These are phyloP conservation scores for Lasioglossum villosulum DNA, from an alignment of 2,888 invertebrate genomes.

Conservation along the genomic window DNA sequence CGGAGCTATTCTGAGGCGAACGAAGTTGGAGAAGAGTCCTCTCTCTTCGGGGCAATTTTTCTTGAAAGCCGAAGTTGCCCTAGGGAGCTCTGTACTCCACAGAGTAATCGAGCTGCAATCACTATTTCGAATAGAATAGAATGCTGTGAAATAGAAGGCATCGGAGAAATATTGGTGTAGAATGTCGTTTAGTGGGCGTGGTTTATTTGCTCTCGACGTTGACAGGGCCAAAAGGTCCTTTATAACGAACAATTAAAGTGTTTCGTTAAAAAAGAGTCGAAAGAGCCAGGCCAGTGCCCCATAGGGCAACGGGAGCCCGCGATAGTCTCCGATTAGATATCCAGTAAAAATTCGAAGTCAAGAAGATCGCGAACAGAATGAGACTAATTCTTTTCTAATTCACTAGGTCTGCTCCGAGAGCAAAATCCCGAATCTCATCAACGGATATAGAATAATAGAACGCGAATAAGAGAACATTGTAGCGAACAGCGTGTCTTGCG, in stretches of 20 bases:
- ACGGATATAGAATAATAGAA: too few relatives aligned
- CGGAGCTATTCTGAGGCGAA: neutral
- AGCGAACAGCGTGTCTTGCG: neutral
- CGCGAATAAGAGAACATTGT: too few relatives aligned
- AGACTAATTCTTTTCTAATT: neutral
- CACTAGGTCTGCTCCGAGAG: neutral
- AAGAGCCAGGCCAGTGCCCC: neutral
- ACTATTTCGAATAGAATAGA: too few relatives aligned
- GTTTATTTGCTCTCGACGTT: neutral
- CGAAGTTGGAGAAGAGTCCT: neutral
- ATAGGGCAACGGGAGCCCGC: neutral
- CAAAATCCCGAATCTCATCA: neutral
- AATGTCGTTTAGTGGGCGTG: neutral
- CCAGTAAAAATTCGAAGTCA: neutral
- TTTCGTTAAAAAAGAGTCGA: too few relatives aligned
- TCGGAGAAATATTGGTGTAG: too few relatives aligned
- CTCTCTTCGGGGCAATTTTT: neutral
- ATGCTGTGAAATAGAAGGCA: too few relatives aligned
- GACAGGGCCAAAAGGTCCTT: neutral
- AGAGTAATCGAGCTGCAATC: too few relatives aligned
- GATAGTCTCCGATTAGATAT: rapidly evolving
- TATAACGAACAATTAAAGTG: too few relatives aligned
- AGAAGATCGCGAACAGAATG: neutral
- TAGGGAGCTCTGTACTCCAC: neutral
- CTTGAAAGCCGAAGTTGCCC: neutral